These are phyloP conservation scores for Ailuropoda melanoleuca DNA, from an alignment of 2,113 vertebrate genomes.

Conservation along the genomic window DNA sequence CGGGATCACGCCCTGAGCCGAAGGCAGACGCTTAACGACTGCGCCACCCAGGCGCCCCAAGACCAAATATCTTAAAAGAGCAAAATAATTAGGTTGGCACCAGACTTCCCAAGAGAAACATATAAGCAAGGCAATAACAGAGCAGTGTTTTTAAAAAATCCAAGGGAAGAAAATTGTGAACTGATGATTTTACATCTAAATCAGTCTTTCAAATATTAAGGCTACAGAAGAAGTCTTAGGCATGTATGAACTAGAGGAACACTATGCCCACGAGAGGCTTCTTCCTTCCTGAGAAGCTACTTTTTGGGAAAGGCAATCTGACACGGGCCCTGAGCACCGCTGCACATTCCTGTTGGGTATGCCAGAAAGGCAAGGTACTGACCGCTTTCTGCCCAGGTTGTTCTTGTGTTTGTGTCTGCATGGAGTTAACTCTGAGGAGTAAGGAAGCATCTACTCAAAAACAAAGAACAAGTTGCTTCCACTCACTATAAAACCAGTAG, in stretches of 20 bases:
- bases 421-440: neutral
- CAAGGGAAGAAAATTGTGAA: neutral
- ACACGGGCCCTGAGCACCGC: too few relatives aligned
- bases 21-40: too few relatives aligned
- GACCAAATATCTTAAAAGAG: neutral
- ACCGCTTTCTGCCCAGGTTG: neutral
- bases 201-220: neutral
- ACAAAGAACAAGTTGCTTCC: neutral
- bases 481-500: neutral
- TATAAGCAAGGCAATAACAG: neutral
- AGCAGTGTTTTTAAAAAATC: conserved; percentile 36
- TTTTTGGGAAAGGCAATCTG: neutral
- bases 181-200: neutral
- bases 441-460: neutral
- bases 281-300: neutral
- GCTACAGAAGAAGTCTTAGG: neutral
- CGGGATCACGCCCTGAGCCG: too few relatives aligned
- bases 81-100: neutral
- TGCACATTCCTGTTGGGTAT: neutral
- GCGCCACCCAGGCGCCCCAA: neutral
- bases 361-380: neutral
- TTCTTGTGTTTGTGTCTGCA: neutral
- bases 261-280: neutral
- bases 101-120: neutral
- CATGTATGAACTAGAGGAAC: neutral